Evolutionary conservation across 2,888 invertebrate genomes (phyloP).

Genomic region (Mallateleia sp.): DNA sequence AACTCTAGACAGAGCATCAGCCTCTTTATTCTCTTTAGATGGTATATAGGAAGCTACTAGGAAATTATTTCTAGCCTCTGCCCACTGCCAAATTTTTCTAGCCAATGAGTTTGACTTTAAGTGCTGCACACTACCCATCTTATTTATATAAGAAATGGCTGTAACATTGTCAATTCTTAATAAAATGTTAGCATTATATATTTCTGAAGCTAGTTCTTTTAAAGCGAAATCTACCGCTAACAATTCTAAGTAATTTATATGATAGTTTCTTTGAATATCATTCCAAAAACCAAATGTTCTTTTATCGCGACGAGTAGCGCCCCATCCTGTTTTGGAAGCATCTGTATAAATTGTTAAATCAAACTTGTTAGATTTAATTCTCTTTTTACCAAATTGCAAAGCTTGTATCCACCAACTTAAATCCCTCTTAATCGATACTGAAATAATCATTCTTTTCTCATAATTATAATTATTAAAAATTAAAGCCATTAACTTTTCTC

Average conservation of each 20-base stretch:
- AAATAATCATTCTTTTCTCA: slow-evolving; percentile 20
- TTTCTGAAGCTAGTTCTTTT: slow-evolving; percentile 15
- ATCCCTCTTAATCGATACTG: slow-evolving; percentile 8
- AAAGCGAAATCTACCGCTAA: slow-evolving; percentile 33
- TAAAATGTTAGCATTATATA: slow-evolving; percentile 28
- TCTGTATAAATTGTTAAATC: slow-evolving; percentile 23
- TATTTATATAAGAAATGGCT: slow-evolving; percentile 64
- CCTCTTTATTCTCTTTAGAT: slow-evolving; percentile 49
- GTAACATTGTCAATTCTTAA: slow-evolving; percentile 66
- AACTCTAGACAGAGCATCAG: slow-evolving; percentile 53
- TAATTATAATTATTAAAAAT: slow-evolving; percentile 9
- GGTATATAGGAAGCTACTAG: slow-evolving; percentile 60
- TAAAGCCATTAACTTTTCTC: slow-evolving; percentile 63
- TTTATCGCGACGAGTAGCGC: not conserved
- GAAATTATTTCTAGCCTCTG: slow-evolving; percentile 29
- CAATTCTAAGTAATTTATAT: slow-evolving; percentile 52
- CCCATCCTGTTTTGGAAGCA: slow-evolving; percentile 45
- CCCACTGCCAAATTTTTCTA: slow-evolving; percentile 61
- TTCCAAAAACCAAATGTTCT: slow-evolving; percentile 53
- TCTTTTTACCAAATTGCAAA: not conserved
- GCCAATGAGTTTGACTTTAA: slow-evolving; percentile 21
- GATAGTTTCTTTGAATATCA: slow-evolving; percentile 11
- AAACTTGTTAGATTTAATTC: slow-evolving; percentile 12
- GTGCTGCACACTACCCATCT: slow-evolving; percentile 53
- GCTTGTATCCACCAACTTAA: slow-evolving; percentile 35